Percentiles rank a stretch among this genome's conserved stretches.
phyloP scores from a whole-genome alignment of 2,888 invertebrate species.

The Argyresthia goedartella region DNA sequence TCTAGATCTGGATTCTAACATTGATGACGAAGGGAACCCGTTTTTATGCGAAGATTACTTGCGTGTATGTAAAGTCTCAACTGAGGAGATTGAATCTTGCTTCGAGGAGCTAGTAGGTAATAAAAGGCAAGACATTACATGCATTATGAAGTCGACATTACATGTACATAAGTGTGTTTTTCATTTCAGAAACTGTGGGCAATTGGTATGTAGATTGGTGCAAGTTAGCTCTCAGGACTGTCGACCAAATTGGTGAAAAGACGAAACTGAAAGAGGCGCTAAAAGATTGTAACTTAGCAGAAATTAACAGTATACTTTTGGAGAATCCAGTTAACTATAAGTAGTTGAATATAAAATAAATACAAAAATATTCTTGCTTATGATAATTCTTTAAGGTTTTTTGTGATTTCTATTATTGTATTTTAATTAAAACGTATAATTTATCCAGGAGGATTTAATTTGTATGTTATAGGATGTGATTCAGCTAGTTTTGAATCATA shows the following conservation, averaged over 20 bases:
- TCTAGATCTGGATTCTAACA: slow-evolving; percentile 39
- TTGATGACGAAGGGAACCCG: slow-evolving; percentile 29
- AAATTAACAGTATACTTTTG: slow-evolving; percentile 27
- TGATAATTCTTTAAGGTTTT: no score
- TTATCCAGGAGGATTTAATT: no score
- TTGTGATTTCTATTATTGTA: no score
- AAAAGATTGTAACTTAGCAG: slow-evolving; percentile 27
- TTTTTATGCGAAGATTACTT: slow-evolving; percentile 46
- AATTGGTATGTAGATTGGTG: slow-evolving; percentile 53
- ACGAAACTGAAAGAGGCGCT: slow-evolving; percentile 28
- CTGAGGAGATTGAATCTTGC: slow-evolving; percentile 25
- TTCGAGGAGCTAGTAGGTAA: slow-evolving; percentile 47
- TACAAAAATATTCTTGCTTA: no score
- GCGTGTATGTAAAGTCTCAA: slow-evolving; percentile 26
- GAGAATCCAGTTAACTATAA: no score
- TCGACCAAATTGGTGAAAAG: slow-evolving; percentile 24
- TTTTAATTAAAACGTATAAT: no score
- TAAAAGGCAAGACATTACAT: neutral
- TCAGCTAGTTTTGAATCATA: slow-evolving; percentile 26
- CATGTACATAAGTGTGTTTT: no score
- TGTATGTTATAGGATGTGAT: slow-evolving; percentile 6
- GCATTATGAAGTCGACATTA: no score
- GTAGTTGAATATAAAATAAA: no score
- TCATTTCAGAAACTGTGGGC: slow-evolving; percentile 35
- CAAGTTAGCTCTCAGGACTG: slow-evolving; percentile 27